Percentiles rank a stretch among this genome's conserved stretches.
Conservation (phyloP, 2,888 invertebrate species). For the Hirtodrosophila histrioides region DNA sequence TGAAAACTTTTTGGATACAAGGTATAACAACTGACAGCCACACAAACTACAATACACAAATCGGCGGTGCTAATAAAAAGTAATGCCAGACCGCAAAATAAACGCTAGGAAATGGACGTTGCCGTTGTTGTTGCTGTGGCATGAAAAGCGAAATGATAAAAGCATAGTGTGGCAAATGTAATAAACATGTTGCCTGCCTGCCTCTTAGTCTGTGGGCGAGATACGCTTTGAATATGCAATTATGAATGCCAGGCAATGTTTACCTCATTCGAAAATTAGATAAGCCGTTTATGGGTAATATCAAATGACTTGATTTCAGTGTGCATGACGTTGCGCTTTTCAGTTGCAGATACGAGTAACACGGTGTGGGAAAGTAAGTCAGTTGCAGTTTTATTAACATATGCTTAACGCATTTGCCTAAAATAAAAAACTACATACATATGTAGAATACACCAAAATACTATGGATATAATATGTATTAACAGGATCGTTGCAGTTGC, state of each 20-base stretch:
- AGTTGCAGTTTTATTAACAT: too few species aligned
- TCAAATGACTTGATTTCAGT: constrained; percentile 63
- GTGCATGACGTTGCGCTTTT: constrained; percentile 27
- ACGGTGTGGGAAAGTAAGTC: constrained; percentile 8
- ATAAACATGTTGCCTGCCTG: constrained; percentile 66
- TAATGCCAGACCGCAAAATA: constrained; percentile 68
- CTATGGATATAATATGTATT: too few species aligned
- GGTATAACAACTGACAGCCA: constrained; percentile 35
- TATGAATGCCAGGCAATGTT: constrained; percentile 68
- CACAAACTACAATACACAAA: constrained; percentile 32
- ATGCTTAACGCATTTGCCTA: too few species aligned
- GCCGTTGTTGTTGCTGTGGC: constrained; percentile 27
- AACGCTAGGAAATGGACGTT: constrained; percentile 72
- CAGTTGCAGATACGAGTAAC: constrained; percentile 9
- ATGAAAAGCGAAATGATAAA: constrained; percentile 61
- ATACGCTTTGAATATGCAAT: constrained; percentile 75
- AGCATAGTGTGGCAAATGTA: constrained; percentile 71
- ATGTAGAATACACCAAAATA: too few species aligned
- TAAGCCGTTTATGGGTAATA: constrained; percentile 64
- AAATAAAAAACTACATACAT: too few species aligned
- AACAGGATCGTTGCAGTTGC: too few species aligned
- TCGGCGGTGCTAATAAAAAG: constrained; percentile 74
- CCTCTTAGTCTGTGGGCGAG: constrained; percentile 54
- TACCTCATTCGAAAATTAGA: constrained; percentile 71
- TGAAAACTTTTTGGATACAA: not conserved